Base-by-base conservation (phyloP, 2,888 invertebrate species). In the Microctonus brassicae region DNA sequence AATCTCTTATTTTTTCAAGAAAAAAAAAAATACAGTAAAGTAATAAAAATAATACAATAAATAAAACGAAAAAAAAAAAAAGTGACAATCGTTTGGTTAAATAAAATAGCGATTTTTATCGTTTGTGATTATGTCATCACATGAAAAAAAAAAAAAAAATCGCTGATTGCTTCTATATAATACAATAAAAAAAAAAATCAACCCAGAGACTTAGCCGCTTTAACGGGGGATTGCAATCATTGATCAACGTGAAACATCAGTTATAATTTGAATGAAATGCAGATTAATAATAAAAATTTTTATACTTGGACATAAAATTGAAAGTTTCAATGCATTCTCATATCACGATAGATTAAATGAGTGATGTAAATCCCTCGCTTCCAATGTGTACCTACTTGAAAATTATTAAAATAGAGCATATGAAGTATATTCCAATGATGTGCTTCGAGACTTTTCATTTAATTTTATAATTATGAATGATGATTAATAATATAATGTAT, bases 1-100 rank as follows among this genome's bases (percentile, higher is more conserved):
- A 83, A 83, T 83, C 80, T 83, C 80, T 82, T 83, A 83, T 83
- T 83, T 83, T 83, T 83, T 73, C 81, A 83, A 80, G 78, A 82
- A 53, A 53, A 83, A 53, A 83, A 63, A 68, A 76, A 72, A 69
- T 75, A 73, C 69, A 73, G 72, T 75, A 77, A 74, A 73, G 57
- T 64, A 62, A 73, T 62, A 69, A 69, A 70, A 69, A 64, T 55
- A 62, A 55, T 58, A 53, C 22, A 61, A 71, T 66, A 72, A 60
- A 71, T 58, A 69, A 68, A 70, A 70, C 42, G 53, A 70, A 70
- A 72, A 69, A 75, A 70, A 70, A 72, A 69, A 75, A 67, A 71
- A 73, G 47, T 47, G 47, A 77, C 72, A 71, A 71, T 76, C 76
- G 69, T 73, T 70, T 65, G 74, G 33, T 72, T 70, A 57, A 55